Evolutionary conservation across 1,140 invertebrate species (phyloP).

Genomic region (Araneus ventricosus): DNA sequence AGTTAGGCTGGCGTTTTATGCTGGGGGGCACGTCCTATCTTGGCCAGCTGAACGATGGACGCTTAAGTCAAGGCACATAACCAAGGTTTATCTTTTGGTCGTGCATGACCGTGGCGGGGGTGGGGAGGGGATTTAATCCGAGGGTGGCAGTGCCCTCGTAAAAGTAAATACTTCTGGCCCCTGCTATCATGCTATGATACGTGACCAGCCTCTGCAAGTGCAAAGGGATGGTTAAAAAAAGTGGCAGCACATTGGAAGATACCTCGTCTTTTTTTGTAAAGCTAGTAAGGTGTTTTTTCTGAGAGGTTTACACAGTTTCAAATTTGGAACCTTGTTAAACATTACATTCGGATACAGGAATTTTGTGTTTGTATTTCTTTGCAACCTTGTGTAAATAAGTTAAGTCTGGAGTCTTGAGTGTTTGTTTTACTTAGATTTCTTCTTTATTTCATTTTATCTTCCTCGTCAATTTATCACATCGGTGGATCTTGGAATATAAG

Average conservation of each 20-base stretch:
- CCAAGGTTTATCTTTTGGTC: slow-evolving; percentile 61
- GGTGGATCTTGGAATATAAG: background rate
- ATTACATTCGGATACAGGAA: background rate
- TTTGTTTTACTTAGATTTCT: background rate
- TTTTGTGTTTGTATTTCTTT: background rate
- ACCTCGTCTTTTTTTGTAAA: background rate
- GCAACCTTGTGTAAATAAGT: background rate
- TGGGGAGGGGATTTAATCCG: slow-evolving; percentile 37
- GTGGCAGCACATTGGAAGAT: background rate
- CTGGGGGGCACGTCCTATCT: slow-evolving; percentile 25
- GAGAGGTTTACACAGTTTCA: background rate
- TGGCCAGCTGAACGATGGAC: background rate
- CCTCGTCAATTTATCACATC: background rate
- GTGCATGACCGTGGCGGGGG: background rate
- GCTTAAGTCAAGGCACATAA: slow-evolving; percentile 49
- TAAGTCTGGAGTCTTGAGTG: background rate
- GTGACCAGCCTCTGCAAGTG: slow-evolving; percentile 1
- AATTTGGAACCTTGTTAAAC: slow-evolving; percentile 32
- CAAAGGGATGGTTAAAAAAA: background rate
- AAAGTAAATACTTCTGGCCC: slow-evolving; percentile 63
- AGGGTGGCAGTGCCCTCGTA: slow-evolving; percentile 49
- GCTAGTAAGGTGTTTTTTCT: background rate
- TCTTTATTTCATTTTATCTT: background rate
- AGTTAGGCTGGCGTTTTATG: background rate
- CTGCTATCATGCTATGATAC: slow-evolving; percentile 36